A percentile compares a stretch with the other conserved stretches of the same genome.
Evolutionary conservation across 1,140 invertebrate genomes (phyloP).

Genomic region (Pseudomyrmex concolor): DNA sequence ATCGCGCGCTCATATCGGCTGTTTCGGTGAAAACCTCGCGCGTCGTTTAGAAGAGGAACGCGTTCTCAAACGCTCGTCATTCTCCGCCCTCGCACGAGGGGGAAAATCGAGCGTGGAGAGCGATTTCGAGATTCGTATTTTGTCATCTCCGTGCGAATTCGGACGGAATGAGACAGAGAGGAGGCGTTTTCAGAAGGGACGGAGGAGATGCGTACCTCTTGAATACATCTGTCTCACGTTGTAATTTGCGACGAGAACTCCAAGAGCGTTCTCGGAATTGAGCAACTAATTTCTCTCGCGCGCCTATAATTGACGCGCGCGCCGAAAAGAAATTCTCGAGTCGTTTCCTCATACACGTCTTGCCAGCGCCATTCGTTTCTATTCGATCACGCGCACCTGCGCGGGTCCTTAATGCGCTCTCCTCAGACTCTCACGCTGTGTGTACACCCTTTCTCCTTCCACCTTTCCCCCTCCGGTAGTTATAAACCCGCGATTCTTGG

Average conservation of each 20-base stretch:
- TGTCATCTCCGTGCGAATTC: neutral
- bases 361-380: neutral
- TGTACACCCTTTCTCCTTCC: too few relatives aligned
- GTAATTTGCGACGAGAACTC: neutral
- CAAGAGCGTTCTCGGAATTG: neutral
- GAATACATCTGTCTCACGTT: neutral
- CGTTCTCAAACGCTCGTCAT: neutral
- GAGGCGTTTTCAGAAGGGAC: neutral
- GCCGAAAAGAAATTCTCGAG: neutral
- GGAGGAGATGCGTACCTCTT: neutral
- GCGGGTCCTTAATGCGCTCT: constrained; percentile 3
- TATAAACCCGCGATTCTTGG: constrained; percentile 42
- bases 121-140: neutral
- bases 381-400: constrained; percentile 22
- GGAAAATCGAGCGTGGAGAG: neutral
- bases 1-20: neutral
- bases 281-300: neutral
- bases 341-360: neutral
- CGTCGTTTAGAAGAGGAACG: neutral
- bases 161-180: neutral
- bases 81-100: neutral
- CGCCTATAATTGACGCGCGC: neutral
- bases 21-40: neutral
- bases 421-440: neutral
- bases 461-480: neutral